Conservation (phyloP, 2,888 invertebrate genomes). For the Bugula neritina region DNA sequence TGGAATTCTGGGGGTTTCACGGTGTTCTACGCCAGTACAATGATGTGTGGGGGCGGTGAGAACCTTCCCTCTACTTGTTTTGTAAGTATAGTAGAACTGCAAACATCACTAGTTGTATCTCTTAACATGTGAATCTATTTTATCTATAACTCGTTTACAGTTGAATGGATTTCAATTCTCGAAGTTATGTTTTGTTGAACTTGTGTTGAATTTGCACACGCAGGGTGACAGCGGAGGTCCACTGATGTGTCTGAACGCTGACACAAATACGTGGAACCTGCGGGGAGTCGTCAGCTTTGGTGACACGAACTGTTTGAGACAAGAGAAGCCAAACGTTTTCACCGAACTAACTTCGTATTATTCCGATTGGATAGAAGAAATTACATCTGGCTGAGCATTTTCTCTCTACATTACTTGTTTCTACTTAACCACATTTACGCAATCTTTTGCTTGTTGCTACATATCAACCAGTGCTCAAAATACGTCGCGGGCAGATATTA, state of each 20-base stretch:
- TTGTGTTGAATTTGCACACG: neutral
- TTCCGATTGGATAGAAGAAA: slow-evolving; percentile 5
- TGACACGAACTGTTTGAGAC: neutral
- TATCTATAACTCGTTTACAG: neutral
- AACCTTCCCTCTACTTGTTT: slow-evolving; percentile 27
- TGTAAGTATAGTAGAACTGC: slow-evolving; percentile 25
- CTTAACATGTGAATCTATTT: neutral
- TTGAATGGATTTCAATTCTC: neutral
- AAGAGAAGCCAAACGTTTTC: slow-evolving; percentile 21
- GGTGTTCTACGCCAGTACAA: slow-evolving; percentile 17
- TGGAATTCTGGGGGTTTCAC: slow-evolving; percentile 18
- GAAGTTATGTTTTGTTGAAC: neutral
- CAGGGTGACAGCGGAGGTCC: slow-evolving; percentile 31
- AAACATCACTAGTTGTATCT: neutral
- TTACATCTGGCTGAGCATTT: too few species aligned
- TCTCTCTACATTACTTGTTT: too few species aligned
- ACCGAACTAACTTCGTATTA: neutral
- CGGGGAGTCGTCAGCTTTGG: slow-evolving; percentile 28
- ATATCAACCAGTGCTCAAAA: too few species aligned
- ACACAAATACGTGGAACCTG: slow-evolving; percentile 25
- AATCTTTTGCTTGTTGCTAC: too few species aligned
- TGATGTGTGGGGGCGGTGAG: neutral
- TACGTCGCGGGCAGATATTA: too few species aligned
- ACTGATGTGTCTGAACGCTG: slow-evolving; percentile 27
- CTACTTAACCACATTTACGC: too few species aligned